These are phyloP conservation scores for Zaprionus obscuricornis DNA, from an alignment of 2,888 invertebrate species.

Conservation along the genomic window DNA sequence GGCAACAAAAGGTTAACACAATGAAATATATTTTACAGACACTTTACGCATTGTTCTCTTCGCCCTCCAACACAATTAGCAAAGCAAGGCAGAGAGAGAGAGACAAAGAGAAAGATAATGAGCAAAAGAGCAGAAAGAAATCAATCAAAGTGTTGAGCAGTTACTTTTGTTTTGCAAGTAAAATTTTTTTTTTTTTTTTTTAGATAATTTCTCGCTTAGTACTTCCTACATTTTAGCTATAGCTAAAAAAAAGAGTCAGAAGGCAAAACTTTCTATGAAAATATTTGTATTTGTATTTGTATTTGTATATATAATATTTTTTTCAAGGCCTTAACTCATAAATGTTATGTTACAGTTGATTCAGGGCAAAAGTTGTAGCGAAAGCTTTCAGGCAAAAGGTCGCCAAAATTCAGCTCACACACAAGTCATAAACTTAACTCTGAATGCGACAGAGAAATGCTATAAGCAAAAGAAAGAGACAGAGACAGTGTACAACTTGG, in stretches of 20 bases:
- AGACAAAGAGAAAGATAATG: not conserved
- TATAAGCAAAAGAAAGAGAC: no score
- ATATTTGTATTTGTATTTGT: no score
- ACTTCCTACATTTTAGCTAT: no score
- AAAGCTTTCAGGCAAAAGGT: slow-evolving; percentile 53
- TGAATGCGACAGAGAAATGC: not conserved
- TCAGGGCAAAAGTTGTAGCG: slow-evolving; percentile 50
- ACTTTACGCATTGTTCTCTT: not conserved
- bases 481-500: not conserved
- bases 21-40: not conserved
- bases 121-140: no score
- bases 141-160: no score
- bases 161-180: no score
- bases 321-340: slow-evolving; percentile 34
- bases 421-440: slow-evolving; percentile 38
- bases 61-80: not conserved
- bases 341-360: slow-evolving; percentile 39
- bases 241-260: no score
- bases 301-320: slow-evolving; percentile 33
- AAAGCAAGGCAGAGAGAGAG: not conserved
- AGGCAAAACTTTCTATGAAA: no score
- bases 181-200: no score
- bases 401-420: slow-evolving; percentile 44
- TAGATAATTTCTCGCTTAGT: no score
- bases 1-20: not conserved